Conservation (phyloP, 2,113 vertebrate species). For the Okapia johnstoni region DNA sequence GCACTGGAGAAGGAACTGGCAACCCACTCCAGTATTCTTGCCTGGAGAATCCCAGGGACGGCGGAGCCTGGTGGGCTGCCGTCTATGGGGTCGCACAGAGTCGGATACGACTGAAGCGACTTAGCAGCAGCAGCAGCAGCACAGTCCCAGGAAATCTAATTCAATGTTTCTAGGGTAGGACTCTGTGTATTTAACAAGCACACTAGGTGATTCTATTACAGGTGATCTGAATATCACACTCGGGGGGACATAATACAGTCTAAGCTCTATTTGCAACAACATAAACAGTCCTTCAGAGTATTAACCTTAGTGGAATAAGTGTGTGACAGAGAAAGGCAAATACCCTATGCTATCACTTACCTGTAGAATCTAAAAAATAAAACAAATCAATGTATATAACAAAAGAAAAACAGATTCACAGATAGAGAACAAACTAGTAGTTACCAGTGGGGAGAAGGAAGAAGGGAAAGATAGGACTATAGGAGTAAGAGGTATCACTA, state of each 20-base stretch:
- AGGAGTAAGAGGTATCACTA: neutral
- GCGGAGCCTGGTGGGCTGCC: too few species aligned
- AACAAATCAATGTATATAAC: neutral
- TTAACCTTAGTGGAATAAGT: neutral
- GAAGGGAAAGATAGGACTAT: neutral
- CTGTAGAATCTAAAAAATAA: neutral
- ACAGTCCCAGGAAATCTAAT: neutral
- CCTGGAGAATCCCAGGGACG: too few species aligned
- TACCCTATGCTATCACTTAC: neutral
- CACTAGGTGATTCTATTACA: neutral
- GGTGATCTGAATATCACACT: neutral
- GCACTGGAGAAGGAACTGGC: too few species aligned
- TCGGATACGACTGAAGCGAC: too few species aligned
- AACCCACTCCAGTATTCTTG: too few species aligned
- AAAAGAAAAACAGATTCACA: neutral
- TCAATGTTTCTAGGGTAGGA: neutral
- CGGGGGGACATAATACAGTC: neutral
- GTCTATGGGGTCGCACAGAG: too few species aligned
- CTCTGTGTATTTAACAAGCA: neutral
- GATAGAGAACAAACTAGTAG: neutral
- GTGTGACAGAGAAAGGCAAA: neutral
- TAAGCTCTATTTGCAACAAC: neutral
- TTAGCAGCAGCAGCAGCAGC: too few species aligned
- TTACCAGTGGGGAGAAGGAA: neutral
- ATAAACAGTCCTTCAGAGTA: neutral